Base-by-base conservation (phyloP, 2,888 invertebrate genomes). In the Meloe dianella region DNA sequence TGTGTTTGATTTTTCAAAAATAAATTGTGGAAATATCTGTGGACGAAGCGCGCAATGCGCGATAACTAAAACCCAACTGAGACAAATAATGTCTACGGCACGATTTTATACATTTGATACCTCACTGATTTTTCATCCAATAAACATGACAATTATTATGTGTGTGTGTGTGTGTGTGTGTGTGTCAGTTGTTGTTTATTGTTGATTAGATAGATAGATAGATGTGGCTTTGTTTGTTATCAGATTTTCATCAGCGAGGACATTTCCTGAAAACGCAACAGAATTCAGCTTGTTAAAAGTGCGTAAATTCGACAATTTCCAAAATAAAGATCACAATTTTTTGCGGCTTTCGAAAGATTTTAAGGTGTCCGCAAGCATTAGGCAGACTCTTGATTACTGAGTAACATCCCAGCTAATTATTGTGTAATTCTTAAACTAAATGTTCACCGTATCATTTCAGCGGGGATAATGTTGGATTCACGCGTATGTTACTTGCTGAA, bases 11-110 rank as follows among this genome's bases (percentile, higher is more conserved):
- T 41, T 35, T 35, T 10, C 12, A 12, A 35, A 35, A 8, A 30
- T 5, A 30, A 30, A 6, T 6, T 30, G 30, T n/a, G 10, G 20
- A n/a, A 6, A 20, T 12, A 12, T 22, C n/a, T 22, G 27, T 24
- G 24, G 22, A 54, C 54, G 54, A 54, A 54, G 54, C 54, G 54
- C 54, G 54, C 54, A 54, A 27, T 54, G 54, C 54, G 54, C 54
- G 54, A 54, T 54, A 27, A 54, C 54, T 54, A 54, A 14, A 54
- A 54, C 54, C n/a, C 54, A 54, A 54, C 54, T 54, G 54, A 54
- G 54, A 54, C 54, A 54, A 54, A 54, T n/a, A 27, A 6, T n/a
- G 24, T 54, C 27, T 24, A 54, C 54, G 6, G 27, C 54, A 54
- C 24, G 54, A 27, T 54, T 54, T 54, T 54, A 54, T 54, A 54